phyloP scores from a whole-genome alignment of 2,113 vertebrate species.

The Rallus limicola region DNA sequence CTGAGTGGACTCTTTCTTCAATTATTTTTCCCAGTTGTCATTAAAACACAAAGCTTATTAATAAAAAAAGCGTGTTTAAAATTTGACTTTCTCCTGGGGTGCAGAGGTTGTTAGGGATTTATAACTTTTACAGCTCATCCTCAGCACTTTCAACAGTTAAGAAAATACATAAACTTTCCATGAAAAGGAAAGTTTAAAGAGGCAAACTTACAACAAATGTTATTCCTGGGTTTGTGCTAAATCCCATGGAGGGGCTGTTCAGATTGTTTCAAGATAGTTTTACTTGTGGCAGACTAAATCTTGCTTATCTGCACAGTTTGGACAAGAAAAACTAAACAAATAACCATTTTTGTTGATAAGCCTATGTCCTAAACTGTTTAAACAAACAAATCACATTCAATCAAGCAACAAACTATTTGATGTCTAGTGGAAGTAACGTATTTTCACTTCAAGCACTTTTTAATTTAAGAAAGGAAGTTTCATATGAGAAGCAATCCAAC shows the following conservation, averaged over 20 bases:
- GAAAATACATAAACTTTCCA: neutral
- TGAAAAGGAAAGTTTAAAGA: neutral
- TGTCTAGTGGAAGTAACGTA: neutral
- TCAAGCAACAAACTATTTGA: neutral
- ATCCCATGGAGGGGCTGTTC: neutral
- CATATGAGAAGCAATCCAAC: neutral
- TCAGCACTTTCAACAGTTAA: neutral
- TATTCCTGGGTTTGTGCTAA: neutral
- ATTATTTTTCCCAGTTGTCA: neutral
- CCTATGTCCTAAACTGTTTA: neutral
- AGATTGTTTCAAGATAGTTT: neutral
- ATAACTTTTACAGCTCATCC: neutral
- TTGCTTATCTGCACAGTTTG: neutral
- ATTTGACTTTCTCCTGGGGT: neutral
- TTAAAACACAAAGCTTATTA: neutral
- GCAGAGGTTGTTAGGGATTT: neutral
- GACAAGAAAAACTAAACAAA: neutral
- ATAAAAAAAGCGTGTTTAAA: neutral
- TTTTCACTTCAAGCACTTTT: neutral
- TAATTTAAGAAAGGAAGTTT: neutral
- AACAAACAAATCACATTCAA: neutral
- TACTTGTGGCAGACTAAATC: neutral
- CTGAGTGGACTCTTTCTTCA: neutral
- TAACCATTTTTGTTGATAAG: neutral
- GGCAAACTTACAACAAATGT: neutral